Conservation (phyloP, 2,797 vertebrate genomes). For the Schizothorax lantsangensis region DNA sequence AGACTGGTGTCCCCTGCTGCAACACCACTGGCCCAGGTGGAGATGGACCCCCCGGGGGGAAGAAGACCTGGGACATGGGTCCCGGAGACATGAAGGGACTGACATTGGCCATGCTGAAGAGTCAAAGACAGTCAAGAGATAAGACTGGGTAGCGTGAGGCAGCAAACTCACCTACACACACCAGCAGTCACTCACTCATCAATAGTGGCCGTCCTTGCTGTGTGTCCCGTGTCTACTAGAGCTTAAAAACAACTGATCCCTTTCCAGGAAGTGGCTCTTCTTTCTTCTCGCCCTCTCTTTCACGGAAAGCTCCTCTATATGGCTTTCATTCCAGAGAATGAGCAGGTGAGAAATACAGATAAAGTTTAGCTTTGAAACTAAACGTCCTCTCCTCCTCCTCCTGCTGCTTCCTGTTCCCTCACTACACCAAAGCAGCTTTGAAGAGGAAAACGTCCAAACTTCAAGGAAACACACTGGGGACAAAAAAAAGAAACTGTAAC, state of each 20-base stretch:
- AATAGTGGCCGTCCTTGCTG: conserved; percentile 58
- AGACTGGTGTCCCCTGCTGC: conserved; percentile 68
- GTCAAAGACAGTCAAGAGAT: conserved; percentile 38
- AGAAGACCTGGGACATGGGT: conserved; percentile 73
- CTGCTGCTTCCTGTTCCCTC: conserved; percentile 56
- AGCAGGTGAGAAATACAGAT: conserved; percentile 33
- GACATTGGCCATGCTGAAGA: conserved; percentile 76
- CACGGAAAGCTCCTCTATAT: conserved; percentile 27
- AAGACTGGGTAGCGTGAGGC: conserved; percentile 40
- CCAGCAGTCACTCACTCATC: conserved; percentile 52
- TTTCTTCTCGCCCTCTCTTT: conserved; percentile 44
- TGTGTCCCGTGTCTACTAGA: conserved; percentile 58
- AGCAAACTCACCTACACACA: conserved; percentile 65
- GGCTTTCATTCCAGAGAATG: conserved; percentile 58
- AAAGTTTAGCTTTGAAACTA: conserved; percentile 28
- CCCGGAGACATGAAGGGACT: conserved; percentile 77
- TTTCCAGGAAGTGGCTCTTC: conserved; percentile 69
- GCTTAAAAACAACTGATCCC: conserved; percentile 63
- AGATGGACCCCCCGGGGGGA: conserved; percentile 71
- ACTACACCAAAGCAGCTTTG: conserved; percentile 60
- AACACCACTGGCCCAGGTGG: conserved; percentile 69
- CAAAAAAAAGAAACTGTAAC: conserved; percentile 45
- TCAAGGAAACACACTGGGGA: conserved; percentile 63
- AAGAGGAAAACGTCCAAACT: conserved; percentile 77
- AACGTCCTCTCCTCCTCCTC: conserved; percentile 25